Conservation (phyloP, 2,113 vertebrate species). For the Bujurquina vittata region DNA sequence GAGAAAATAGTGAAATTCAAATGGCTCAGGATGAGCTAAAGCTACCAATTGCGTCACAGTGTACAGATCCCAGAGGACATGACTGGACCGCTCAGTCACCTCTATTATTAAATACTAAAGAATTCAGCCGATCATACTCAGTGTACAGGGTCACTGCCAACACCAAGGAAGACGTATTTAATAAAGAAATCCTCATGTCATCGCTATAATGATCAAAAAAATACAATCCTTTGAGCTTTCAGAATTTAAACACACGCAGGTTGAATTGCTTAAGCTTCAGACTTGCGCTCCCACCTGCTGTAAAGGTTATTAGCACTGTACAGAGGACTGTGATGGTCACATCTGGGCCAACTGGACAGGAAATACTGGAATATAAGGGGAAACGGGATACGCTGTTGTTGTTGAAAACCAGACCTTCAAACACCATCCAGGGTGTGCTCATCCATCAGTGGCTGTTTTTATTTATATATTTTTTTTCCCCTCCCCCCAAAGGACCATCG, state of each 20-base stretch:
- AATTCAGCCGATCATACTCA: too few species aligned
- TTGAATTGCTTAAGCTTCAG: background rate
- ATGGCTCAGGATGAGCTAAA: background rate
- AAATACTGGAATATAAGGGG: background rate
- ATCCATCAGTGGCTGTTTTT: conserved; percentile 53
- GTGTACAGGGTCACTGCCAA: too few species aligned
- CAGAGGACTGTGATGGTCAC: background rate
- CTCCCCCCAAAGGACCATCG: conserved; percentile 50
- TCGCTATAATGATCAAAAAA: too few species aligned
- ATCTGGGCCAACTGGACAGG: background rate
- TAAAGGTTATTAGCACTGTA: background rate
- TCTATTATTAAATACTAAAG: too few species aligned
- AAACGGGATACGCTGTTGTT: conserved; percentile 51
- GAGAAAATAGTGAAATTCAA: background rate
- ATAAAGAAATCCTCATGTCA: too few species aligned
- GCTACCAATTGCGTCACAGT: too few species aligned
- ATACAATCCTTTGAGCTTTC: too few species aligned
- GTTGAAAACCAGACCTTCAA: conserved; percentile 61
- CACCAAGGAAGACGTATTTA: too few species aligned
- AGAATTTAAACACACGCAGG: background rate
- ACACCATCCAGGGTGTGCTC: conserved; percentile 35
- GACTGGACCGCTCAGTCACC: background rate
- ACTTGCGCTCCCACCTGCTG: background rate
- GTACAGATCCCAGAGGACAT: too few species aligned
- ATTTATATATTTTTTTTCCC: too few species aligned